Base-by-base conservation (phyloP, 2,797 vertebrate species). In the Poecilia picta region DNA sequence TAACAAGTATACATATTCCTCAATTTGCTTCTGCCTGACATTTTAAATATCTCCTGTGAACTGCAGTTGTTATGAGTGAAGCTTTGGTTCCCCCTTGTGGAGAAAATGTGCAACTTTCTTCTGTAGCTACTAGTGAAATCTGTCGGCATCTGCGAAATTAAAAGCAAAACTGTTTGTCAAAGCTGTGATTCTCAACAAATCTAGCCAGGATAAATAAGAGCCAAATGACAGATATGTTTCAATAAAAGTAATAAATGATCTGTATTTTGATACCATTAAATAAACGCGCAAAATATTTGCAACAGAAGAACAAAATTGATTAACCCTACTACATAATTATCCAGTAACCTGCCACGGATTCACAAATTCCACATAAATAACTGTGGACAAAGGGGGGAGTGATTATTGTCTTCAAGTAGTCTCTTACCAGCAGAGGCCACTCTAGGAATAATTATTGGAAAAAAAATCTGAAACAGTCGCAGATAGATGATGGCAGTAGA, bases 21-120 rank as follows among this genome's bases (percentile, higher is more conserved):
- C 23, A 23, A 43, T 43, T 43, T 43, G 2, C 5, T 68, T 36
- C 33, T 68, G 3, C 41, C 66, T n/a, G 39, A 15, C 25, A 76
- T 18, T 31, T 71, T 1, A 85, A 79, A 79, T 43, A 70, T 41
- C n/a, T n/a, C 36, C 64, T 57, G 51, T 8, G 5, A 39, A 25
- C 49, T 23, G 6, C 39, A 70, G 25, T 78, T 33, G 20, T 78
- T n/a, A 74, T 46, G 10, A 72, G 76, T 28, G 25, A 55, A 49
- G 39, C 47, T 81, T 74, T 85, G 77, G 39, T 82, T 80, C 81
- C 79, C 76, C 77, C 79, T 82, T 76, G 81, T 81, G 78, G 83
- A 71, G 49, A 73, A 72, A 28, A 39, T 41, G 18, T 73, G 71
- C 74, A 79, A 51, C 73, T 62, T 47, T 41, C 55, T 31, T 47